Conservation (phyloP, 2,113 vertebrate species). For the Mus spicilegus region DNA sequence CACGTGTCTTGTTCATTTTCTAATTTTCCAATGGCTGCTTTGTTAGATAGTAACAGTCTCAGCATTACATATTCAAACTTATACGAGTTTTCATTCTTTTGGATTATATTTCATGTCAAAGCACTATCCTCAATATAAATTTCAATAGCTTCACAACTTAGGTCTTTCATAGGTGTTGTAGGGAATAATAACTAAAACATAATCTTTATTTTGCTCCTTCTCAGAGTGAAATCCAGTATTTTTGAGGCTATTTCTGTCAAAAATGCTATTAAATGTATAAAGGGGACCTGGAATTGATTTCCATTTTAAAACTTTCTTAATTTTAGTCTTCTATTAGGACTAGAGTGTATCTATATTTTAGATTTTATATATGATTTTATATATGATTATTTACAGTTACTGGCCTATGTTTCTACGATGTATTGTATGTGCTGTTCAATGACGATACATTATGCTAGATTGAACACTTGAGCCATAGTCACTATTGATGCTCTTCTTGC, state of each 20-base stretch:
- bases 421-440: neutral
- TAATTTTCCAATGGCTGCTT: neutral
- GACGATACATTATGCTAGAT: neutral
- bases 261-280: neutral
- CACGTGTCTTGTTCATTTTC: neutral
- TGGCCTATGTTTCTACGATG: neutral
- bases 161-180: neutral
- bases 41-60: neutral
- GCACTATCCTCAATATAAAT: neutral
- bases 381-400: neutral
- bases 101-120: neutral
- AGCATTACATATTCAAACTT: slow-evolving; percentile 10
- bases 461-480: neutral
- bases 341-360: neutral
- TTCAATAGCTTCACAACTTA: neutral
- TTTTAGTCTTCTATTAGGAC: neutral
- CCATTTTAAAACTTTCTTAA: slow-evolving; percentile 14
- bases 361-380: neutral
- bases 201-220: neutral
- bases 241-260: neutral
- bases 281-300: neutral
- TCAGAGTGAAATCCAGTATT: neutral
- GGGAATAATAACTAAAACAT: neutral
- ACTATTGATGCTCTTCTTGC: slow-evolving; percentile 45
- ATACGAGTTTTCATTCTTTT: slow-evolving; percentile 16